These are phyloP conservation scores for Caenorhabditis imperialis DNA, from an alignment of 2,888 invertebrate genomes.

Conservation along the genomic window DNA sequence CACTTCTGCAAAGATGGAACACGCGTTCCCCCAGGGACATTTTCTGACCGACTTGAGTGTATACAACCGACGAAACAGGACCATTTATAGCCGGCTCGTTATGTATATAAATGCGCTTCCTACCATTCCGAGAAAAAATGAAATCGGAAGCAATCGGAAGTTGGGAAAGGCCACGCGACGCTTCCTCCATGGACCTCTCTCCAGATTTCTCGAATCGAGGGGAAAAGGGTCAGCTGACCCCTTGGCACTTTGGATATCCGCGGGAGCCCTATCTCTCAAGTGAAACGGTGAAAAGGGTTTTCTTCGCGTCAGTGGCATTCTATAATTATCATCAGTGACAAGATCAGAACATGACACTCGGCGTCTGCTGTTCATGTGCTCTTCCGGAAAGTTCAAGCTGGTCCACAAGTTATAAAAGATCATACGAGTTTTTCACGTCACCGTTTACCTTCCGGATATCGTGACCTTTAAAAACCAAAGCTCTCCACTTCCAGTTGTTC, in stretches of 20 bases:
- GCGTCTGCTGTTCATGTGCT: slow-evolving; percentile 1
- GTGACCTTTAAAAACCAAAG: slow-evolving; percentile 21
- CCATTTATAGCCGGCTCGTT: slow-evolving; percentile 9
- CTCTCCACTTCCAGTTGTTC: slow-evolving; percentile 3
- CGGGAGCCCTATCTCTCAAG: slow-evolving; percentile 10
- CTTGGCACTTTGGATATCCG: slow-evolving; percentile 17
- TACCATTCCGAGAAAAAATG: slow-evolving; percentile 15
- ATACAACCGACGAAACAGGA: not conserved
- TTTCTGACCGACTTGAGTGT: slow-evolving; percentile 3
- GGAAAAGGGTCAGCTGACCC: slow-evolving; percentile 44
- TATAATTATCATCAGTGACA: slow-evolving; percentile 22
- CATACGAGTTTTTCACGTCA: too few species aligned
- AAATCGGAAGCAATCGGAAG: slow-evolving; percentile 38
- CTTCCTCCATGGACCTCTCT: slow-evolving; percentile 25
- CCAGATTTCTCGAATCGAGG: slow-evolving; percentile 8
- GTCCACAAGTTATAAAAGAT: slow-evolving; percentile 5
- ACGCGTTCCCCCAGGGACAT: slow-evolving; percentile 15
- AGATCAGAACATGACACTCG: not conserved
- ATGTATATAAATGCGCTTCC: slow-evolving; percentile 18
- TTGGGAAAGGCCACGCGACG: slow-evolving; percentile 37
- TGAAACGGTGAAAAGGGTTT: slow-evolving; percentile 16
- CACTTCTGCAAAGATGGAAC: slow-evolving; percentile 12
- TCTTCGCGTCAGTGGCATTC: slow-evolving; percentile 18
- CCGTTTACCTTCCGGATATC: too few species aligned
- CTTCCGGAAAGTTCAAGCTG: not conserved